phyloP scores from a whole-genome alignment of 2,113 vertebrate genomes.

The Chrysemys picta region DNA sequence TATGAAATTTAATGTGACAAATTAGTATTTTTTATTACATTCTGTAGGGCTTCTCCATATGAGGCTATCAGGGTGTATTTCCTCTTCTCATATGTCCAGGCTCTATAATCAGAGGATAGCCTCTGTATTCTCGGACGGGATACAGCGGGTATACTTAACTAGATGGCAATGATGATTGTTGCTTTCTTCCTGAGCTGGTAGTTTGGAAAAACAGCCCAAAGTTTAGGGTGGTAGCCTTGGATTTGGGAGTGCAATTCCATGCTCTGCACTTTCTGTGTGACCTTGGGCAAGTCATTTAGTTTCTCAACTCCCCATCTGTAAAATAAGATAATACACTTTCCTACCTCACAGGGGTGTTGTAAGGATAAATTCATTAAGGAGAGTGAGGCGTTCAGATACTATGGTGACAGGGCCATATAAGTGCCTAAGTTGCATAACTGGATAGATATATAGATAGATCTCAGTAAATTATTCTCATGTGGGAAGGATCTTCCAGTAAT shows the following conservation, averaged over 20 bases:
- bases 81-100: neutral
- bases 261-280: neutral
- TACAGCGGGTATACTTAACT: neutral
- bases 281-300: neutral
- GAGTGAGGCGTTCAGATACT: neutral
- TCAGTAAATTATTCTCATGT: neutral
- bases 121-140: neutral
- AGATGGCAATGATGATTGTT: accelerated
- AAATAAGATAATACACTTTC: neutral
- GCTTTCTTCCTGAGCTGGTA: neutral
- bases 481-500: neutral
- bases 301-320: conserved; percentile 5
- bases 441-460: neutral
- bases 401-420: neutral
- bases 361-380: neutral
- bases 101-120: neutral
- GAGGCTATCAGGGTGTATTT: neutral
- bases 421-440: neutral
- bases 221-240: neutral
- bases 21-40: neutral
- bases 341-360: neutral
- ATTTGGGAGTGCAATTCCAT: neutral
- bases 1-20: neutral
- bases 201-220: neutral
- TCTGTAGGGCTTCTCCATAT: neutral